A percentile compares a stretch with the other conserved stretches of the same genome.
These are phyloP conservation scores for Haliclona indistincta DNA, from an alignment of 37 sponge, comb jelly and placozoan species.

Conservation along the genomic window DNA sequence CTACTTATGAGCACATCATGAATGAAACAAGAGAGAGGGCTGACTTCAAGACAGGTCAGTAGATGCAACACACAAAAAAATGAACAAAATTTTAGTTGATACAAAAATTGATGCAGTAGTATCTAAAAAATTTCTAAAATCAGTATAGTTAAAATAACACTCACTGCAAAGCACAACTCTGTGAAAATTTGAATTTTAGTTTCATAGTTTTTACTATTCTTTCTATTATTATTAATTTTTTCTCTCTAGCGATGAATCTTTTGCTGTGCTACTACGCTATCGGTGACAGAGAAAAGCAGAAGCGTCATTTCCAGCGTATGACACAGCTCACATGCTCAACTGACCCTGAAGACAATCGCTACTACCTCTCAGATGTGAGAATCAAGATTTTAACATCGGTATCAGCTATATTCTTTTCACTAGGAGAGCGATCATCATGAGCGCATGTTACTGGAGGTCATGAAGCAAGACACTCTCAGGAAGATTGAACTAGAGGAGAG, in stretches of 20 bases:
- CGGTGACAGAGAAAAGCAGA: constrained; percentile 91
- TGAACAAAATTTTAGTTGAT: neutral
- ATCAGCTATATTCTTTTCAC: neutral
- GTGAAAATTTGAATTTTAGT: neutral
- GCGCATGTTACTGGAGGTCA: constrained; percentile 84
- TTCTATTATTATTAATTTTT: neutral
- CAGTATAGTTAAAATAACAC: no score
- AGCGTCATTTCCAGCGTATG: constrained; percentile 79
- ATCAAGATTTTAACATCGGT: neutral
- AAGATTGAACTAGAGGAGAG: constrained; percentile 77
- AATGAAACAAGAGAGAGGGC: constrained; percentile 48
- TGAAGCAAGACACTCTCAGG: constrained; percentile 86
- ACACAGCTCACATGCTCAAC: constrained; percentile 55
- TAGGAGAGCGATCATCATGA: constrained; percentile 89
- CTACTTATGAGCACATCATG: constrained; percentile 93
- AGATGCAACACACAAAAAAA: neutral
- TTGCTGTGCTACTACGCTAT: constrained; percentile 93
- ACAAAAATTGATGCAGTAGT: neutral
- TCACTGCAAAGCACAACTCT: no score
- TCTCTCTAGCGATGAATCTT: constrained; percentile 74
- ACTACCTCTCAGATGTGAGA: constrained; percentile 65
- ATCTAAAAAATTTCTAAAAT: neutral
- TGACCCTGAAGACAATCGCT: constrained; percentile 84
- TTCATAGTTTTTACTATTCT: no score
- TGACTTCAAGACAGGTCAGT: constrained; percentile 82